Base-by-base conservation (phyloP, 1,140 invertebrate genomes). In the Caenorhabditis inopinata region DNA sequence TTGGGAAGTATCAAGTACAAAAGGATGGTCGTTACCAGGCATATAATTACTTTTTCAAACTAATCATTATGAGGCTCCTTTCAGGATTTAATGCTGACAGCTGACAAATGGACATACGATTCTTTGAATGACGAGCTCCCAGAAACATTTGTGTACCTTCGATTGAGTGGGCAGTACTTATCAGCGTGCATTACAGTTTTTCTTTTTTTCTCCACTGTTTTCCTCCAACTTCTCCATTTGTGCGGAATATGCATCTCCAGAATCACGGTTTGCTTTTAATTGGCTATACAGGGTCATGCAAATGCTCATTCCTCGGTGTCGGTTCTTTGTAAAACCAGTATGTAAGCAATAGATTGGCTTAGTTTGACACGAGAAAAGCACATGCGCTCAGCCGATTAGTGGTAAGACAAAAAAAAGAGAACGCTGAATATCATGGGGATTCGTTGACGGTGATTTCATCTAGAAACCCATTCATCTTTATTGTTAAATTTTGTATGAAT, bases 1-100 rank as follows among this genome's bases (percentile, higher is more conserved):
- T 88, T 21, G 86, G 86, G 21, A 86, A 88, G 48, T 87, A 87
- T 38, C 83, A 88, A 62, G 81, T 81, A 62, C 58, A 79, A 32
- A 85, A 83, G 49, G 85, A 85, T 53, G 78, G 53, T 1, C 48
- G 81, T 21, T 73, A 81, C 18, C 84, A 84, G 18, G 74, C 88
- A 29, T 74, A 21, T n/a, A n/a, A n/a, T n/a, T 58, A 16, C 1
- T 82, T 29, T 32, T 18, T 5, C 45, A 1, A 25, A 78, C 6
- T 9, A n/a, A 7, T 14, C 32, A 46, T 21, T 14, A 78, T 14
- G 35, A 21, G 7, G n/a, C n/a, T n/a, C n/a, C n/a, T 27, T 73
- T 77, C 35, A 82, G 78, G 58, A 82, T 38, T 53, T 83, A 11
- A 32, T 82, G 45, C 45, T 84, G 0, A 81, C 83, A 0, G 75